Evolutionary conservation across 2,797 vertebrate genomes (phyloP).

Genomic region (Parambassis ranga): DNA sequence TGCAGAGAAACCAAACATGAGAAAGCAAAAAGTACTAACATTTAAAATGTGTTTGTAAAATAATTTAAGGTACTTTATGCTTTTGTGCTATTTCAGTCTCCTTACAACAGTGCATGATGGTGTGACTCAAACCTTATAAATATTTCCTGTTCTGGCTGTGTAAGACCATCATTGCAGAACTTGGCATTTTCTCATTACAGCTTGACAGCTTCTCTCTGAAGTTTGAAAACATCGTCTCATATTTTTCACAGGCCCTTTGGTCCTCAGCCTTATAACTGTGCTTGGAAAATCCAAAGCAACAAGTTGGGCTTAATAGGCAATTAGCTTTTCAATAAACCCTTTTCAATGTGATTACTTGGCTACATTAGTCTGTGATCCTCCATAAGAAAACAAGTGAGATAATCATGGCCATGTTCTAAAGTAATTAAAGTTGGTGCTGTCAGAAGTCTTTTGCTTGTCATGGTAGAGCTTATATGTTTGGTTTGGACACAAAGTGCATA

Average conservation of each 20-base stretch:
- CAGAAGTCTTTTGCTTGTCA: conserved; percentile 24
- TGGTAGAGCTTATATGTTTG: conserved; percentile 11
- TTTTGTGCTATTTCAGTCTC: conserved; percentile 23
- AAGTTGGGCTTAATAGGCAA: conserved; percentile 59
- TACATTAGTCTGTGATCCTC: conserved; percentile 32
- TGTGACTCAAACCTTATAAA: conserved; percentile 50
- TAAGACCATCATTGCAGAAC: conserved; percentile 59
- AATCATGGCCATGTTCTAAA: conserved; percentile 26
- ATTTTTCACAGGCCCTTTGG: conserved; percentile 52
- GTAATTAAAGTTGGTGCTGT: conserved; percentile 33
- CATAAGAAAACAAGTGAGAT: conserved; percentile 38
- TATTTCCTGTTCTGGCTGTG: conserved; percentile 44
- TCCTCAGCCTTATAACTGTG: conserved; percentile 35
- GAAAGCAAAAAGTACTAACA: neutral
- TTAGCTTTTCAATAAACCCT: conserved; percentile 61
- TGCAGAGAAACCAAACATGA: neutral
- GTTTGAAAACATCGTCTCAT: conserved; percentile 61
- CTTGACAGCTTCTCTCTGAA: conserved; percentile 68
- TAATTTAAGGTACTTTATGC: conserved; percentile 2
- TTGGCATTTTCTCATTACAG: conserved; percentile 70
- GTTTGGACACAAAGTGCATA: neutral
- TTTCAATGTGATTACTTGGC: conserved; percentile 45
- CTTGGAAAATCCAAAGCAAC: conserved; percentile 53
- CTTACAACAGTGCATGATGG: conserved; percentile 21
- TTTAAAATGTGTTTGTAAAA: neutral